Percentiles rank a stretch among this genome's conserved stretches.
Conservation (phyloP, 64 coral and sea anemone genomes). For the Montipora sp. region DNA sequence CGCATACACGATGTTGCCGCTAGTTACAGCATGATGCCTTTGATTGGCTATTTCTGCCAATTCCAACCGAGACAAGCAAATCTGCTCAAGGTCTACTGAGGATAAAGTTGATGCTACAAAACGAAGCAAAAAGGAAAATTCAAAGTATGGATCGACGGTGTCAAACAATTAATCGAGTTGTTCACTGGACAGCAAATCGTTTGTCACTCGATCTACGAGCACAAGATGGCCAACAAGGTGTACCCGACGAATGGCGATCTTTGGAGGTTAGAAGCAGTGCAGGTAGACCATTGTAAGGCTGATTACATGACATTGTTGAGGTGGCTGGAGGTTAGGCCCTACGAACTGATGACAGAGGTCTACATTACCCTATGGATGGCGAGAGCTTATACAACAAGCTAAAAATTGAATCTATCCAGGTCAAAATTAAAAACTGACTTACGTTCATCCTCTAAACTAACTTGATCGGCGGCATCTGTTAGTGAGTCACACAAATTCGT, state of each 20-base stretch:
- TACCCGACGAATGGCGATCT: too few relatives aligned
- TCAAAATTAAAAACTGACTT: not conserved
- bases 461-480: conserved; percentile 48
- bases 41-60: conserved; percentile 70
- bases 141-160: too few relatives aligned
- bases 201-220: too few relatives aligned
- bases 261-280: not conserved
- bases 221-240: too few relatives aligned
- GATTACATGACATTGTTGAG: too few relatives aligned
- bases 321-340: not conserved
- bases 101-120: conserved; percentile 51
- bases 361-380: too few relatives aligned
- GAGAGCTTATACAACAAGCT: not conserved
- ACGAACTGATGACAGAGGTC: too few relatives aligned
- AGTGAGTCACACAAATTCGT: conserved; percentile 71
- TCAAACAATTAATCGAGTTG: too few relatives aligned
- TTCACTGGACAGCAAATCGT: too few relatives aligned
- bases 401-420: too few relatives aligned
- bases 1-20: conserved; percentile 69
- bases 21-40: conserved; percentile 65
- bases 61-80: conserved; percentile 73
- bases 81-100: conserved; percentile 75
- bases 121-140: not conserved
- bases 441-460: conserved; percentile 69
- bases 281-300: too few relatives aligned